Evolutionary conservation across 23 tunicate species (phyloP).

Genomic region (Phallusia fumigata): DNA sequence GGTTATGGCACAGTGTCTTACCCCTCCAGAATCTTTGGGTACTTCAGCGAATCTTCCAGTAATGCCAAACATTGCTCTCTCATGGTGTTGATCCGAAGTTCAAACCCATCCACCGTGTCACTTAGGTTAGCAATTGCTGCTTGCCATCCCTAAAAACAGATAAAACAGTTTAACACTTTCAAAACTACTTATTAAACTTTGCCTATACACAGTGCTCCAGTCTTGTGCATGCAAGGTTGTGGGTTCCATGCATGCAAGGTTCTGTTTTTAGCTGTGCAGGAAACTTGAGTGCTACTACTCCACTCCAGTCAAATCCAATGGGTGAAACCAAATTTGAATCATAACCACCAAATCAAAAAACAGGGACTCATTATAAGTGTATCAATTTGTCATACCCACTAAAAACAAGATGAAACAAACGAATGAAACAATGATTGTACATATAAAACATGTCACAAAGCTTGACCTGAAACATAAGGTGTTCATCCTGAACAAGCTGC

Average conservation of each 20-base stretch:
- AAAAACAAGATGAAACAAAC: background rate
- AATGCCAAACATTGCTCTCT: conserved; percentile 32
- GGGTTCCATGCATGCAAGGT: too few species aligned
- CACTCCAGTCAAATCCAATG: too few species aligned
- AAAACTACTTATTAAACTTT: too few species aligned
- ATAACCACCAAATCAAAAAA: too few species aligned
- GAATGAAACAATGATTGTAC: background rate
- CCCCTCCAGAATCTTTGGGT: conserved; percentile 44
- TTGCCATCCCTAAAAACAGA: conserved; percentile 72
- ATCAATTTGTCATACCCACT: background rate
- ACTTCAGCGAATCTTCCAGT: conserved; percentile 13
- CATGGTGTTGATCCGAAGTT: conserved; percentile 32
- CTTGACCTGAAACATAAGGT: conserved; percentile 75
- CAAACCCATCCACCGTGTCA: conserved; percentile 35
- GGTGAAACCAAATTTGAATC: background rate
- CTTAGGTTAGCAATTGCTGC: conserved; percentile 63
- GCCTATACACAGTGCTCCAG: too few species aligned
- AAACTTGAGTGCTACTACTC: too few species aligned
- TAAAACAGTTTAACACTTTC: too few species aligned
- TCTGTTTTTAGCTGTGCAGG: too few species aligned
- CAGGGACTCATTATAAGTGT: background rate
- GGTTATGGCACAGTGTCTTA: background rate
- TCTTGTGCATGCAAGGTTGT: too few species aligned
- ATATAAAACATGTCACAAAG: background rate
- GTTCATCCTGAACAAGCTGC: conserved; percentile 44